Evolutionary conservation across 2,888 invertebrate species (phyloP).

Genomic region (Pristionchus entomophagus): DNA sequence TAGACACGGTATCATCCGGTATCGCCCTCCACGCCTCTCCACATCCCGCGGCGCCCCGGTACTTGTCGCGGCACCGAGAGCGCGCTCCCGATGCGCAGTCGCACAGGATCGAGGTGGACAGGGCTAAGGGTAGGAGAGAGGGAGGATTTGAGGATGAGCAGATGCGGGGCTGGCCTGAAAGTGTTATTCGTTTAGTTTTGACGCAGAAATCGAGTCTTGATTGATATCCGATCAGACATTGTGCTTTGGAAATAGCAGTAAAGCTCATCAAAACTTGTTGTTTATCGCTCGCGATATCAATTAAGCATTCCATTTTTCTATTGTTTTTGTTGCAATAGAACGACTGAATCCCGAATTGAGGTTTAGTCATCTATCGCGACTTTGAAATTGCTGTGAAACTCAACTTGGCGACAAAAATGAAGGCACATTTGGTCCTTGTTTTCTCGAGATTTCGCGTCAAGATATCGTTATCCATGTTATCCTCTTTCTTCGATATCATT

Average conservation of each 20-base stretch:
- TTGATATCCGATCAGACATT: not conserved
- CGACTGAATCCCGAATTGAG: no score
- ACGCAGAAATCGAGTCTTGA: not conserved
- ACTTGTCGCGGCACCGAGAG: not conserved
- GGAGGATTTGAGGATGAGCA: not conserved
- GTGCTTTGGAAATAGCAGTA: not conserved
- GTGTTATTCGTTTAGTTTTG: not conserved
- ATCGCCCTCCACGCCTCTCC: conserved; percentile 37
- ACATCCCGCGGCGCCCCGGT: conserved; percentile 25
- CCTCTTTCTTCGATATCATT: no score
- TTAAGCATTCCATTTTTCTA: no score
- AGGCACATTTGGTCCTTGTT: no score
- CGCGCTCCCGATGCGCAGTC: conserved; percentile 46
- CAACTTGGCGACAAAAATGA: no score
- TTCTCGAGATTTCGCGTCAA: not conserved
- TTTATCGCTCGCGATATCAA: no score
- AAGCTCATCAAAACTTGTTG: not conserved
- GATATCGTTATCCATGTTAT: no score
- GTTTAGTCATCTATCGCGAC: no score
- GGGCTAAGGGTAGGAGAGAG: conserved; percentile 24
- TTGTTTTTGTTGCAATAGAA: no score
- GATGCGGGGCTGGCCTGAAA: not conserved
- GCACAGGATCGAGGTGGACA: conserved; percentile 6
- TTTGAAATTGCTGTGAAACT: no score
- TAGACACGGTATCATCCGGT: conserved; percentile 43